Conservation (phyloP, 2,113 vertebrate species). For the Cacatua alba region DNA sequence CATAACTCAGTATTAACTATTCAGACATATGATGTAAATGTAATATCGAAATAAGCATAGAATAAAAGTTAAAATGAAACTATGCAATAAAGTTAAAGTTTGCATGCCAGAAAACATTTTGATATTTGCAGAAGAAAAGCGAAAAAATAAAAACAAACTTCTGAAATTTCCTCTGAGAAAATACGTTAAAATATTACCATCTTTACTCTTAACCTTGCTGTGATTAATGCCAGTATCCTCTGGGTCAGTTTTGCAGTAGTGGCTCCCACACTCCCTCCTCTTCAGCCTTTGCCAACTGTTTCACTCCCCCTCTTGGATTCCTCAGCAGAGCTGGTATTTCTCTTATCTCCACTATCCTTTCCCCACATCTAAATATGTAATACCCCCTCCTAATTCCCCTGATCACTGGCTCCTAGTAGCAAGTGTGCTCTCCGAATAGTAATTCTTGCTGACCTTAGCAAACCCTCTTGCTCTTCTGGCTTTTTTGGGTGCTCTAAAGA, state of each 20-base stretch:
- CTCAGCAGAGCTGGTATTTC: neutral
- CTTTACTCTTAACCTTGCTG: neutral
- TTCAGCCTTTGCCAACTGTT: neutral
- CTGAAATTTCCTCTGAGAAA: neutral
- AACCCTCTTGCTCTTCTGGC: neutral
- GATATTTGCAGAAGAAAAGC: neutral
- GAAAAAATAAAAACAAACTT: neutral
- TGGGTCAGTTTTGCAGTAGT: neutral
- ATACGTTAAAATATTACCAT: neutral
- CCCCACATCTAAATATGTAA: neutral
- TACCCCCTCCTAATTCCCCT: neutral
- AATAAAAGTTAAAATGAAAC: neutral
- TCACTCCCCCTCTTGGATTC: neutral
- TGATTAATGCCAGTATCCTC: neutral
- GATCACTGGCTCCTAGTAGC: neutral
- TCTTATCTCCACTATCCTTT: neutral
- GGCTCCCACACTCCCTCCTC: neutral
- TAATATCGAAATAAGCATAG: neutral
- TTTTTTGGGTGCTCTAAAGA: neutral
- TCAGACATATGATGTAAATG: neutral
- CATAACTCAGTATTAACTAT: neutral
- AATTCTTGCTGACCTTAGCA: neutral
- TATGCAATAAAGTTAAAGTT: neutral
- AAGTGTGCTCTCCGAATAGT: neutral
- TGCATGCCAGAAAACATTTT: neutral